phyloP scores from a whole-genome alignment of 2,797 vertebrate species.

The Choloepus didactylus region DNA sequence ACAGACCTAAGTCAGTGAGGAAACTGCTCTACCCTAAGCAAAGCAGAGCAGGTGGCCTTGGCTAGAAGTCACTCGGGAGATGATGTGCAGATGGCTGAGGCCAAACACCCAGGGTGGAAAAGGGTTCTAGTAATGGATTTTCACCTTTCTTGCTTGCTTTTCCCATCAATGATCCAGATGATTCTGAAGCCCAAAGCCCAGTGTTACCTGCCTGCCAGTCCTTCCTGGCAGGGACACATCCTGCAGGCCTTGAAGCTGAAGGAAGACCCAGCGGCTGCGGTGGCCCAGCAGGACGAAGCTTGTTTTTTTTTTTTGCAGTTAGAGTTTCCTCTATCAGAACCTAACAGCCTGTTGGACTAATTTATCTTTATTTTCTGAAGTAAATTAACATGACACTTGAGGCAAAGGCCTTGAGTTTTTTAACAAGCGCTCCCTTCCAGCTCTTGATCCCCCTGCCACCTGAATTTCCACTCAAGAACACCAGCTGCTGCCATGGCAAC shows the following conservation, averaged over 20 bases:
- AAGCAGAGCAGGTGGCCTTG: background rate
- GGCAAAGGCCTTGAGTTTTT: background rate
- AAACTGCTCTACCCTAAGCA: background rate
- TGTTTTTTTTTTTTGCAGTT: conserved; percentile 66
- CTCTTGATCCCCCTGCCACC: conserved; percentile 70
- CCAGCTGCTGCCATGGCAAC: conserved; percentile 66
- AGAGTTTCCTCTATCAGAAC: conserved; percentile 72
- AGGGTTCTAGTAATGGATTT: background rate
- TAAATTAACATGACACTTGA: conserved; percentile 71
- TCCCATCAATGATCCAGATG: background rate
- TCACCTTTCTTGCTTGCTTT: background rate
- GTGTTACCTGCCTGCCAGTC: background rate
- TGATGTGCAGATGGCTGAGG: background rate
- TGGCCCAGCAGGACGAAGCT: conserved; percentile 2
- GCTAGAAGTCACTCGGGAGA: background rate
- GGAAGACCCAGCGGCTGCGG: background rate
- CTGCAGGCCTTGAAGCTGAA: background rate
- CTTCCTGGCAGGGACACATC: background rate
- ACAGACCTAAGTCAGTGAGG: background rate
- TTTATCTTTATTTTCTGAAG: conserved; percentile 84
- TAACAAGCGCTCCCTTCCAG: conserved; percentile 51
- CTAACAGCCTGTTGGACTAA: conserved; percentile 71
- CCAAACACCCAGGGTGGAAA: background rate
- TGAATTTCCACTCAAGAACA: conserved; percentile 79
- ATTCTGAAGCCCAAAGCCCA: background rate